Percentiles rank a stretch among this genome's conserved stretches.
phyloP scores from a whole-genome alignment of 1,140 invertebrate genomes.

The Aleiodes sp. region DNA sequence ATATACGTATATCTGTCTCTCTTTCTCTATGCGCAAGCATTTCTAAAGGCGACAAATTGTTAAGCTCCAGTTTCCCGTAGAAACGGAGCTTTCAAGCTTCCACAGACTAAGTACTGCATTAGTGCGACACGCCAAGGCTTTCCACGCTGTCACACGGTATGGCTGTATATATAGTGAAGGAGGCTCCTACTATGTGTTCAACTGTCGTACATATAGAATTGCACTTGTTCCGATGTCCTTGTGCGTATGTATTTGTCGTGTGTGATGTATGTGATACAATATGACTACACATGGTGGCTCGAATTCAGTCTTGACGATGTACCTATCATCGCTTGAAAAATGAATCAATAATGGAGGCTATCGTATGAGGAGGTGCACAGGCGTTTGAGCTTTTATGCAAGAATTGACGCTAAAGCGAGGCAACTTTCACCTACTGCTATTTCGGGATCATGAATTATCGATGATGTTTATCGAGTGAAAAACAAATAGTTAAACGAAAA shows the following conservation, averaged over 20 bases:
- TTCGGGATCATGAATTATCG: constrained; percentile 21
- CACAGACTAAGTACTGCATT: constrained; percentile 24
- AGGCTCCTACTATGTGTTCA: neutral
- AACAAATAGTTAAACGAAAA: too few relatives aligned
- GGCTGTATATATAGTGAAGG: neutral
- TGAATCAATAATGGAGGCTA: neutral
- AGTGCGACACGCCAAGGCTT: constrained; percentile 24
- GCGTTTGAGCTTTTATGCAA: constrained; percentile 1
- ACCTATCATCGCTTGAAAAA: neutral
- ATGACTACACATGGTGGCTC: neutral
- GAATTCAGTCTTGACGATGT: neutral
- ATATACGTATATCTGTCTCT: too few relatives aligned
- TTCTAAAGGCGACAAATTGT: constrained; percentile 21
- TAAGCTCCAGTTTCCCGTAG: constrained; percentile 18
- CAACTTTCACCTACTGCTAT: neutral
- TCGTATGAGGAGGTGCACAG: neutral
- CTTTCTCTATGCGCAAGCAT: neutral
- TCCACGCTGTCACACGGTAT: neutral
- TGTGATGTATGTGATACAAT: neutral
- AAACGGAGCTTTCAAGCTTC: constrained; percentile 11
- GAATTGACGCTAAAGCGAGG: neutral
- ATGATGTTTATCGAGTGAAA: constrained; percentile 20
- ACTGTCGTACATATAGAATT: neutral
- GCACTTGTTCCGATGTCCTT: neutral
- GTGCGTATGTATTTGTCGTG: too few relatives aligned